phyloP scores from a whole-genome alignment of 2,113 vertebrate genomes.

The Acinonyx jubatus region DNA sequence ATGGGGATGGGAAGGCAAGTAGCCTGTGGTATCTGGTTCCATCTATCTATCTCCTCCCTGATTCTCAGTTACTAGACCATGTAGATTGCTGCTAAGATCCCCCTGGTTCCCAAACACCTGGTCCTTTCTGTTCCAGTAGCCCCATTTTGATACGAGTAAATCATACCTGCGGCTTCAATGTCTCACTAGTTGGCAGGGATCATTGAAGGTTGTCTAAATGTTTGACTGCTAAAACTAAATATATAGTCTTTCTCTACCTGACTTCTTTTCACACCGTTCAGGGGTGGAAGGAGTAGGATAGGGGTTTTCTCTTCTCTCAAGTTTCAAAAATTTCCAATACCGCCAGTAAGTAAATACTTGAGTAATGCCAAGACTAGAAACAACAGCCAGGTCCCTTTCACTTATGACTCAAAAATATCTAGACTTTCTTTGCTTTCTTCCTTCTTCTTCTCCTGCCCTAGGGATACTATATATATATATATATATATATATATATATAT shows the following conservation, averaged over 20 bases:
- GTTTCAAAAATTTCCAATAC: background rate
- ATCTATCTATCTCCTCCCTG: background rate
- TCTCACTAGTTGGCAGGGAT: background rate
- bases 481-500: background rate
- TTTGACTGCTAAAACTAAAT: background rate
- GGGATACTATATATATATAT: background rate
- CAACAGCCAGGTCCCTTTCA: background rate
- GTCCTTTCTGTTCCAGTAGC: background rate
- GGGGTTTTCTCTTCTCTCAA: background rate
- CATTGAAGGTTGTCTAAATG: background rate
- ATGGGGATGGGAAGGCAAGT: fast-evolving
- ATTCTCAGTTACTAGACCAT: background rate
- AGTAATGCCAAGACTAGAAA: background rate
- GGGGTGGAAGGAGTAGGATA: background rate
- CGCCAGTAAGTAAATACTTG: background rate
- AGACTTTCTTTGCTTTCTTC: background rate
- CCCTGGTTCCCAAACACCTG: background rate
- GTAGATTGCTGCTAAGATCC: background rate
- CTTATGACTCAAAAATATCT: background rate
- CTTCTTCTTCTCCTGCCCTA: background rate
- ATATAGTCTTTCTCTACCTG: background rate
- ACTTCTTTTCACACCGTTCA: background rate
- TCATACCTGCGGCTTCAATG: background rate
- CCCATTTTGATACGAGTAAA: background rate
- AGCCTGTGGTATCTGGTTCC: background rate